Evolutionary conservation across 2,797 vertebrate genomes (phyloP).

Genomic region (Pseudochirops cupreus): DNA sequence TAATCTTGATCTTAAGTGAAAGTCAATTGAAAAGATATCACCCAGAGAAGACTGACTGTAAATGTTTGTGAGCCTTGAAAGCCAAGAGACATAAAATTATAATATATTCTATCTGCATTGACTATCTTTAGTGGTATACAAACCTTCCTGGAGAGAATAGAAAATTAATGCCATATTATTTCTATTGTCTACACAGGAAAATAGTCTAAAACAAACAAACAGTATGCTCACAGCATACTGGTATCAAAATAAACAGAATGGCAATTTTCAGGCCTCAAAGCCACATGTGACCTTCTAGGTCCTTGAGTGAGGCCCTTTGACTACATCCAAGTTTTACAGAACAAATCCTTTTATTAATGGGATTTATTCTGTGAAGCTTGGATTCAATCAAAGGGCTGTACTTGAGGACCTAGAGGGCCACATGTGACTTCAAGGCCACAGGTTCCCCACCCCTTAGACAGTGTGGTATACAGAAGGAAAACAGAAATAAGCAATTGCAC

Average conservation of each 20-base stretch:
- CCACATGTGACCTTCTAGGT: too few relatives aligned
- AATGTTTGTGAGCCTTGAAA: constrained; percentile 59
- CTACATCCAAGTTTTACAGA: too few relatives aligned
- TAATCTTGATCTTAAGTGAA: constrained; percentile 39
- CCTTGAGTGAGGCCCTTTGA: too few relatives aligned
- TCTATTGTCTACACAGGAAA: constrained; percentile 28
- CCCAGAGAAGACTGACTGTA: constrained; percentile 46
- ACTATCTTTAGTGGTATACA: constrained; percentile 36
- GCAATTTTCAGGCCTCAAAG: too few relatives aligned
- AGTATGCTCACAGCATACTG: not conserved
- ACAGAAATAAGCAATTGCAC: not conserved
- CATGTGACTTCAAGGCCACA: too few relatives aligned
- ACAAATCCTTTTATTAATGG: too few relatives aligned
- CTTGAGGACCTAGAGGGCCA: too few relatives aligned
- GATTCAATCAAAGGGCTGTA: too few relatives aligned
- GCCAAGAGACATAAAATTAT: constrained; percentile 49
- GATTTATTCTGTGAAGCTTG: too few relatives aligned
- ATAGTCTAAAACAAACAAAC: constrained; percentile 9
- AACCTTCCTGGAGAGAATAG: constrained; percentile 11
- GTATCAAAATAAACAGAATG: not conserved
- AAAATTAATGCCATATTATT: constrained; percentile 28
- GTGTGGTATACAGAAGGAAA: not conserved
- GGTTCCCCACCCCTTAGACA: not conserved
- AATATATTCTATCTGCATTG: constrained; percentile 54
- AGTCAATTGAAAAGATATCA: constrained; percentile 55